A percentile compares a stretch with the other conserved stretches of the same genome.
Evolutionary conservation across 1,140 invertebrate genomes (phyloP).

Genomic region (Trachelipus rathkii): DNA sequence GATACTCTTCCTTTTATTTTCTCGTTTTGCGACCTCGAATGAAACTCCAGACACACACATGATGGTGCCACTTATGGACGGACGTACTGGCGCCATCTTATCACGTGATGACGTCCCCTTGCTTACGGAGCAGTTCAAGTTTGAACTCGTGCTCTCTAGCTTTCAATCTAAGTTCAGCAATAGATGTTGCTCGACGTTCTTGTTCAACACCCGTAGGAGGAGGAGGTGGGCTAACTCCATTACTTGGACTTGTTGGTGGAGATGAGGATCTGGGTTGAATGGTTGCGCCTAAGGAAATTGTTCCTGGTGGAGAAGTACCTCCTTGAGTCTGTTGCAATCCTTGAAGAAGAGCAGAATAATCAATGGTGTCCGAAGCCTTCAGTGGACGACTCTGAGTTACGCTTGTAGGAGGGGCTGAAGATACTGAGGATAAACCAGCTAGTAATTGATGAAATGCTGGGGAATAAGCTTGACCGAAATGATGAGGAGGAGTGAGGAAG

Average conservation of each 20-base stretch:
- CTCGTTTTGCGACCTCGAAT: background rate
- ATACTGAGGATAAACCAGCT: background rate
- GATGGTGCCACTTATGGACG: too few relatives aligned
- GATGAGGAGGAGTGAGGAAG: constrained; percentile 27
- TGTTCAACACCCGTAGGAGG: constrained; percentile 33
- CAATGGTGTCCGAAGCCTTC: background rate
- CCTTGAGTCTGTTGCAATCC: constrained; percentile 7
- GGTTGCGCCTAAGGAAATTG: constrained; percentile 26
- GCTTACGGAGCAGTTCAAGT: background rate
- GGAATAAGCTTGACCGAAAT: constrained; percentile 1
- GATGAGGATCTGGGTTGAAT: constrained; percentile 1
- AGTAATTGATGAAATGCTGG: background rate
- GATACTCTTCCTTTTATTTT: background rate
- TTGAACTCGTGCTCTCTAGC: constrained; percentile 78
- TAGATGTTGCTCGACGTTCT: constrained; percentile 42
- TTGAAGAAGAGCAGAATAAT: constrained; percentile 14
- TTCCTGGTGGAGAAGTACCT: constrained; percentile 24
- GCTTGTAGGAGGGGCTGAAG: background rate
- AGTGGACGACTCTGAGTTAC: background rate
- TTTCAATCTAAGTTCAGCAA: constrained; percentile 65
- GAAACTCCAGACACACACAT: too few relatives aligned
- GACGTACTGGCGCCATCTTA: background rate
- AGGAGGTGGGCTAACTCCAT: constrained; percentile 14
- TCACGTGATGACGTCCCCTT: background rate
- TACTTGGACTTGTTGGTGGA: background rate